Evolutionary conservation across 2,113 vertebrate species (phyloP).

Genomic region (Callospermophilus lateralis): DNA sequence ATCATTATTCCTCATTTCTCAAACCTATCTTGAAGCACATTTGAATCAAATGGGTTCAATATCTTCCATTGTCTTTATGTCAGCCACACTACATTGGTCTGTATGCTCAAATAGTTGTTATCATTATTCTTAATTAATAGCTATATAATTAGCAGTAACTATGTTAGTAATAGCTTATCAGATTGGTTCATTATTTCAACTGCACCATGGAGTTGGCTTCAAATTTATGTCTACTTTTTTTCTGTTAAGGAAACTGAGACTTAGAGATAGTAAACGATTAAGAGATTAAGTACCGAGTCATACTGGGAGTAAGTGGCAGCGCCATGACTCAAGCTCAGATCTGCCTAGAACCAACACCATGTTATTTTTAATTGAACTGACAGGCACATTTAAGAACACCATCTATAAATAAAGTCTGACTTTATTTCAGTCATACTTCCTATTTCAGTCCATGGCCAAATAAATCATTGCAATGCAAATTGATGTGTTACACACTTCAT

Average conservation of each 20-base stretch:
- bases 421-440: background rate
- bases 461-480: background rate
- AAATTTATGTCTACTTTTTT: background rate
- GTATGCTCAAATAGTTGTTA: background rate
- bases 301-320: background rate
- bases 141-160: background rate
- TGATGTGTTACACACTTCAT: background rate
- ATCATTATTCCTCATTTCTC: background rate
- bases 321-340: background rate
- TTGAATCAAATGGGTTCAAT: background rate
- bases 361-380: slow-evolving; percentile 20
- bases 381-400: background rate
- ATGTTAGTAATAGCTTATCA: background rate
- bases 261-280: slow-evolving; percentile 40
- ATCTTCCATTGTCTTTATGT: background rate
- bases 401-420: background rate
- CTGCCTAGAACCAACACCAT: background rate
- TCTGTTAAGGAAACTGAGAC: slow-evolving; percentile 46
- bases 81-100: background rate
- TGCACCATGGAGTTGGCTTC: background rate
- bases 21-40: slow-evolving; percentile 40
- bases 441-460: background rate
- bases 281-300: slow-evolving; percentile 9
- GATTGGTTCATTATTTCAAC: slow-evolving; percentile 13
- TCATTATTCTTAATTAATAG: slow-evolving; percentile 32